A percentile compares a stretch with the other conserved stretches of the same genome.
phyloP scores from a whole-genome alignment of 2,797 vertebrate species.

The Hapalemur alaotrensis region DNA sequence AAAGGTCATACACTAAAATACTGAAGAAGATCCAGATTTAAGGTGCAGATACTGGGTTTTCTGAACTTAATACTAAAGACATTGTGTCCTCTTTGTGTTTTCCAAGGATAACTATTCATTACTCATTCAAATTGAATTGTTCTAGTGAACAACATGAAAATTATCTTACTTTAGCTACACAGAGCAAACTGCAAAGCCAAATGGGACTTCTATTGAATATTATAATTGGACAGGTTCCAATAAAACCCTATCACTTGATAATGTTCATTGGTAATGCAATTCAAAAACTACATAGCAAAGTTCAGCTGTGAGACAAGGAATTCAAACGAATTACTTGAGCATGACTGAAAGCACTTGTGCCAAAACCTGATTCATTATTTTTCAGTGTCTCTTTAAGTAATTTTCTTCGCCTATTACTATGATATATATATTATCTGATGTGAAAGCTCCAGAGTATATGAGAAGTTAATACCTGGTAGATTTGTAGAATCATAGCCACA shows the following conservation, averaged over 20 bases:
- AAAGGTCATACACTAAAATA: not conserved
- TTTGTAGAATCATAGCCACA: not conserved
- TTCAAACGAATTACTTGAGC: not conserved
- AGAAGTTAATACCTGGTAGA: not conserved
- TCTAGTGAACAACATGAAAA: constrained; percentile 39
- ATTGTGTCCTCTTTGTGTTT: not conserved
- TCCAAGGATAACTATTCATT: constrained; percentile 21
- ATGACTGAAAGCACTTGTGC: not conserved
- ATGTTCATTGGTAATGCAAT: constrained; percentile 36
- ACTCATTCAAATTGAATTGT: constrained; percentile 28
- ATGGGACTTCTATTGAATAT: not conserved
- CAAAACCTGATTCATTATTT: not conserved
- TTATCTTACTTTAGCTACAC: constrained; percentile 21
- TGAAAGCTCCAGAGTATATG: not conserved
- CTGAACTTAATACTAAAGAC: not conserved
- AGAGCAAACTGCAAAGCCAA: constrained; percentile 21
- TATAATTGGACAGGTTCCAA: not conserved
- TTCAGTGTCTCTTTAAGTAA: not conserved
- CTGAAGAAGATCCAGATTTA: not conserved
- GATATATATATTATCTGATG: not conserved
- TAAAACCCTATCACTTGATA: constrained; percentile 16
- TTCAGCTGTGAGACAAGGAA: constrained; percentile 4
- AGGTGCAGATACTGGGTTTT: not conserved
- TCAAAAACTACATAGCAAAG: constrained; percentile 27
- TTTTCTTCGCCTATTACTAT: not conserved